phyloP scores from a whole-genome alignment of 2,797 vertebrate genomes.

The Urosaurus nigricauda region DNA sequence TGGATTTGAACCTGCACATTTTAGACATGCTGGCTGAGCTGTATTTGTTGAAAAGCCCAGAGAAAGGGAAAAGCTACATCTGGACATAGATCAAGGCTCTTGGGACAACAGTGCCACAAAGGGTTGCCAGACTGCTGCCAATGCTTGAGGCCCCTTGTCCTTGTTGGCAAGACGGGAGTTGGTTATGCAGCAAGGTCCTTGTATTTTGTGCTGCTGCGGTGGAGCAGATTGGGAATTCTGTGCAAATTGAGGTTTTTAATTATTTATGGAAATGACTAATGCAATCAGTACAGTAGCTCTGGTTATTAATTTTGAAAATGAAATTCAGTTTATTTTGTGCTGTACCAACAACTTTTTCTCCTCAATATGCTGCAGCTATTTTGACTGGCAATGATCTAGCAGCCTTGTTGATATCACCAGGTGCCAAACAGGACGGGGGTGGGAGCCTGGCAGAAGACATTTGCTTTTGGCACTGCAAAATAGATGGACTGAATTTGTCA shows the following conservation, averaged over 20 bases:
- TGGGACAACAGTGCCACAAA: neutral
- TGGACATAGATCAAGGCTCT: neutral
- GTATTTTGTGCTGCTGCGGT: neutral
- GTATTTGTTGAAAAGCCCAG: neutral
- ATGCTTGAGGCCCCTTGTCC: neutral
- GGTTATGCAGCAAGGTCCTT: neutral
- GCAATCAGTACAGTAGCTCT: constrained; percentile 8
- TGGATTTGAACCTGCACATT: neutral
- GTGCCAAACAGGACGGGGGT: neutral
- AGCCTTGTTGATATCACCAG: neutral
- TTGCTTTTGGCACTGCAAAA: neutral
- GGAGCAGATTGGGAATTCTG: constrained; percentile 29
- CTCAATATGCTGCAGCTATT: neutral
- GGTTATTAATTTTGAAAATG: constrained; percentile 4
- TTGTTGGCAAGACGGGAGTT: neutral
- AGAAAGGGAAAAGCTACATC: no score
- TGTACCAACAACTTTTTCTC: neutral
- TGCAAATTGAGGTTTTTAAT: neutral
- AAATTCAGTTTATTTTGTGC: constrained; percentile 7
- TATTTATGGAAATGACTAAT: constrained; percentile 44
- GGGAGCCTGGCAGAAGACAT: constrained; percentile 29
- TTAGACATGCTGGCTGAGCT: neutral
- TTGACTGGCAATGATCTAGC: neutral
- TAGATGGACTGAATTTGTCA: neutral
- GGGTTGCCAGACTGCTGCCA: neutral